A percentile compares a stretch with the other conserved stretches of the same genome.
Conservation (phyloP, 2,888 invertebrate genomes). For the Gerris lacustris region DNA sequence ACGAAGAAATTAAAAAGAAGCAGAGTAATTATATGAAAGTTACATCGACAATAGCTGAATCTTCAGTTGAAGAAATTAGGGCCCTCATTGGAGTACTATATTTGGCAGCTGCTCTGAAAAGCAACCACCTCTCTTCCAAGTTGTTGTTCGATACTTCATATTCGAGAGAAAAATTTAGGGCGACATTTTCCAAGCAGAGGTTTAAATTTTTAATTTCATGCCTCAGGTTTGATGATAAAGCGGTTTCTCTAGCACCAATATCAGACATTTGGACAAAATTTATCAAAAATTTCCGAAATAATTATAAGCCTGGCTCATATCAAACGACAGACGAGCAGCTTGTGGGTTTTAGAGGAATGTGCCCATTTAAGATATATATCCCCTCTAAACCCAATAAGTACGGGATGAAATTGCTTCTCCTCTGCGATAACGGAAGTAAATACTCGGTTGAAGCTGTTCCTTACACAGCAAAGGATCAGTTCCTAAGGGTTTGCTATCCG, state of each 20-base stretch:
- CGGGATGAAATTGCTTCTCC: constrained; percentile 26
- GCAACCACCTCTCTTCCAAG: not conserved
- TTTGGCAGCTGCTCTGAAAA: not conserved
- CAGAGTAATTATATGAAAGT: too few relatives aligned
- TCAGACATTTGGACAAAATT: constrained; percentile 30
- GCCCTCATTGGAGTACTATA: not conserved
- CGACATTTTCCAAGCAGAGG: not conserved
- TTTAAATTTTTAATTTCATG: not conserved
- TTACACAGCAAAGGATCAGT: constrained; percentile 20
- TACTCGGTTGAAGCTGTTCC: constrained; percentile 20
- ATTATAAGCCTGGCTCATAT: constrained; percentile 26
- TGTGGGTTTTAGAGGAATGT: constrained; percentile 29
- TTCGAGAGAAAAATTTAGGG: too few relatives aligned
- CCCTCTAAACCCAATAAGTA: constrained; percentile 29
- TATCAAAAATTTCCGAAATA: constrained; percentile 23
- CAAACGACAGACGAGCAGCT: constrained; percentile 30
- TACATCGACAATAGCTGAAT: not conserved
- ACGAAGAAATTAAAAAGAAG: too few relatives aligned
- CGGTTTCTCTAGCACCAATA: not conserved
- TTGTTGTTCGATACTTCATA: not conserved
- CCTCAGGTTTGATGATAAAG: not conserved
- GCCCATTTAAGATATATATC: constrained; percentile 28
- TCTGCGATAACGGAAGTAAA: constrained; percentile 12
- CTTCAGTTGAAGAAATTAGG: not conserved
- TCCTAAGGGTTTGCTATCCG: constrained; percentile 9